A percentile compares a stretch with the other conserved stretches of the same genome.
phyloP scores from a whole-genome alignment of 2,797 vertebrate species.

The Epinephelus malabaricus region DNA sequence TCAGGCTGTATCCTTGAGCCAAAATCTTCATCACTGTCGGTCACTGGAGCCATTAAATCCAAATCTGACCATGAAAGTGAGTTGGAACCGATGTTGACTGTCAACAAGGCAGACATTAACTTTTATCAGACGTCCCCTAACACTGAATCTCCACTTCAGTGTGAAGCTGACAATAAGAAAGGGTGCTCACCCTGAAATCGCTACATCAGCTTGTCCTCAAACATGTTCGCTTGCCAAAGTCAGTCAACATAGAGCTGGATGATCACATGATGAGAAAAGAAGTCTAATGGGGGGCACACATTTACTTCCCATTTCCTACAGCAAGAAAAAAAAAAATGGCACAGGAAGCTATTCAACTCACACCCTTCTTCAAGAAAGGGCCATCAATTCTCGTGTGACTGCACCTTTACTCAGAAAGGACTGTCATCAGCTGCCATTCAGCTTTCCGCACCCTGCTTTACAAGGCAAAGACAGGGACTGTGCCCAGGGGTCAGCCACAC shows the following conservation, averaged over 20 bases:
- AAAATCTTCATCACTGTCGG: no score
- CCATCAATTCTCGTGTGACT: background rate
- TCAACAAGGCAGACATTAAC: background rate
- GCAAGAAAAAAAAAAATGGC: background rate
- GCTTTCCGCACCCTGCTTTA: constrained; percentile 23
- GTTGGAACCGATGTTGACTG: no score
- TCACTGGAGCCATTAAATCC: no score
- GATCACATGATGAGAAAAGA: background rate
- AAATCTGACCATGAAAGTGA: no score
- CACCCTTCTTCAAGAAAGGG: background rate
- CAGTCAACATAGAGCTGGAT: background rate
- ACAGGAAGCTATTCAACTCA: constrained; percentile 2
- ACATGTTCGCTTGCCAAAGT: background rate
- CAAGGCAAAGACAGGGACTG: constrained; percentile 26
- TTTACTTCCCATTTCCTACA: background rate
- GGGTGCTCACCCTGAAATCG: background rate
- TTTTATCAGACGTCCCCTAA: background rate
- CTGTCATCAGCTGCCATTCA: constrained; percentile 8
- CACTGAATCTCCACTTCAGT: background rate
- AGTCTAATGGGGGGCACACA: background rate
- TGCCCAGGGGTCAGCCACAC: constrained; percentile 35
- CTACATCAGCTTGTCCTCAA: constrained; percentile 6
- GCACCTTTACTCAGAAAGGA: constrained; percentile 23
- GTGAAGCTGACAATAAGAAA: background rate
- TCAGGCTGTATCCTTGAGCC: no score